phyloP scores from a whole-genome alignment of 2,888 invertebrate species.

The Cepaea hortensis region DNA sequence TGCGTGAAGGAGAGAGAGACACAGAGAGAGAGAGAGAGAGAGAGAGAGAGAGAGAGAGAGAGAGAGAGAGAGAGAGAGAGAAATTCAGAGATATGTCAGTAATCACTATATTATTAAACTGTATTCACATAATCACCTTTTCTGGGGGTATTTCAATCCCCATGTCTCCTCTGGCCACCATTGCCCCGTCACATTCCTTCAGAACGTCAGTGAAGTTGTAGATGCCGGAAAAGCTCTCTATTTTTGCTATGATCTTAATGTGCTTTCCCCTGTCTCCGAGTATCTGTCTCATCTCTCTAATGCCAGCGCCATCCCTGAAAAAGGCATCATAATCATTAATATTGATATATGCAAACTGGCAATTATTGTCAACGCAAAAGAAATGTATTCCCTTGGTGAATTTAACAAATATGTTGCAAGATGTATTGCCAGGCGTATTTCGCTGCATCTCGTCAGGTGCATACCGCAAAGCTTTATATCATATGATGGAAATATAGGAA shows the following conservation, averaged over 20 bases:
- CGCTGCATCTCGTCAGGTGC: no score
- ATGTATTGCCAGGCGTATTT: no score
- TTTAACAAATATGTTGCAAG: no score
- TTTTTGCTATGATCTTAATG: conserved; percentile 97
- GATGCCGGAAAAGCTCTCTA: conserved; percentile 96
- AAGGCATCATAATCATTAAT: not conserved
- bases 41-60: not conserved
- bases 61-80: no score
- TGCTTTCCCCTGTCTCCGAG: conserved; percentile 88
- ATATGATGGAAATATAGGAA: not conserved
- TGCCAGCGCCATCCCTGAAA: conserved; percentile 86
- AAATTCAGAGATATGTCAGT: no score
- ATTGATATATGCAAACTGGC: not conserved
- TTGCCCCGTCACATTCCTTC: conserved; percentile 95
- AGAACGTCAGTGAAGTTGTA: conserved; percentile 90
- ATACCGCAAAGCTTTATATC: not conserved
- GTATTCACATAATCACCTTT: conserved; percentile 56
- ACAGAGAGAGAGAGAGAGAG: no score
- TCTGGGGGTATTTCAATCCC: conserved; percentile 99
- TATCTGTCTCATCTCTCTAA: conserved; percentile 88
- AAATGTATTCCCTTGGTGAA: no score
- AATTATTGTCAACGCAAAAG: not conserved
- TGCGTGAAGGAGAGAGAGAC: no score
- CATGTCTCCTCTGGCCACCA: conserved; percentile 98
- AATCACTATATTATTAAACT: no score